Evolutionary conservation across 2,797 vertebrate genomes (phyloP).

Genomic region (Sylvia borin): DNA sequence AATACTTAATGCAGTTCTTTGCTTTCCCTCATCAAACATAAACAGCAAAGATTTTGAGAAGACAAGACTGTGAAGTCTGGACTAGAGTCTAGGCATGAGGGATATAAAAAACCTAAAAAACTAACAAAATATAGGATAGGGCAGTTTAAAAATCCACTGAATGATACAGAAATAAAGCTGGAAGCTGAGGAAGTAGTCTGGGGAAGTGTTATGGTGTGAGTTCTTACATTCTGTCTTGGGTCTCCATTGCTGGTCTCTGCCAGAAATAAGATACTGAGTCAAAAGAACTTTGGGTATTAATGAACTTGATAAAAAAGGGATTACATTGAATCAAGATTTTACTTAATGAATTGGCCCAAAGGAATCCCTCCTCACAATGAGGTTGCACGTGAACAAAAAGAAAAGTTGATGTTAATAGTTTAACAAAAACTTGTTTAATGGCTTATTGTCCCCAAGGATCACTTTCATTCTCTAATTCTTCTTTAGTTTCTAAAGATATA

Average conservation of each 20-base stretch:
- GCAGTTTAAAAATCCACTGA: neutral
- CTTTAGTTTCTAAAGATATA: neutral
- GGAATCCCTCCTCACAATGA: neutral
- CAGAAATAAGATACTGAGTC: neutral
- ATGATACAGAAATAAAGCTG: neutral
- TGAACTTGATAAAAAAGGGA: neutral
- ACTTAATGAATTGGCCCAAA: neutral
- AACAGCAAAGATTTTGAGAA: neutral
- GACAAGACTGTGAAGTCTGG: neutral
- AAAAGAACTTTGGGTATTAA: neutral
- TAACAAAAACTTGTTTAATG: neutral
- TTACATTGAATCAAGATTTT: neutral
- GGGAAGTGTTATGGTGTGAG: fast-evolving
- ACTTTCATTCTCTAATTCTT: neutral
- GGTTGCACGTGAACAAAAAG: neutral
- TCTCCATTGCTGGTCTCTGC: neutral
- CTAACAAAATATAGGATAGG: neutral
- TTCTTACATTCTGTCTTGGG: neutral
- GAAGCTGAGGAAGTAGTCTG: neutral
- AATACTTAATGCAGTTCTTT: neutral
- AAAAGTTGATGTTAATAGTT: neutral
- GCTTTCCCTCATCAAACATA: neutral
- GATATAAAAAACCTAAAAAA: neutral
- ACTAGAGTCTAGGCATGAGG: fast-evolving
- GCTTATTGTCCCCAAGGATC: neutral